Conservation (phyloP, 2,888 invertebrate species). For the Tiliacea citrago region DNA sequence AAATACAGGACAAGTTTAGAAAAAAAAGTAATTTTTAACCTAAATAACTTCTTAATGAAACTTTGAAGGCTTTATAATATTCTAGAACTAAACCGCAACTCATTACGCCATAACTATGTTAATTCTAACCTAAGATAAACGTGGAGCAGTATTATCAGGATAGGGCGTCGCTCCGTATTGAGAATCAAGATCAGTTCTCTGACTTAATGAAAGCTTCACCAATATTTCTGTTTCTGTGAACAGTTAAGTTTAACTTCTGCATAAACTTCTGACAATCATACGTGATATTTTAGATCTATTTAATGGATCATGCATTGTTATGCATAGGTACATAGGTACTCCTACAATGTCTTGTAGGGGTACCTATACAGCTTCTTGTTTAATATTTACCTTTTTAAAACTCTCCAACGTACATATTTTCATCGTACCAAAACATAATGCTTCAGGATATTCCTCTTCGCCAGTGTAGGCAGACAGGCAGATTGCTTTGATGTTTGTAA, state of each 20-base stretch:
- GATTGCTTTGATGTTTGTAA: no score
- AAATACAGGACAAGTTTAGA: neutral
- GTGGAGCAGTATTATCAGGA: no score
- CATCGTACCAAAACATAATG: neutral
- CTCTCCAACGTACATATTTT: neutral
- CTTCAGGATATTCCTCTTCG: neutral
- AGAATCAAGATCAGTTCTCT: constrained; percentile 9
- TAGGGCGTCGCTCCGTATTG: no score
- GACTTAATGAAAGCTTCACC: neutral
- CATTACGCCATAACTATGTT: neutral
- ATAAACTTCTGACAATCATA: neutral
- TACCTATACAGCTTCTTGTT: neutral
- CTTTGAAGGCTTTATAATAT: neutral
- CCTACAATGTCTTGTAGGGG: neutral
- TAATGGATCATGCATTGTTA: neutral
- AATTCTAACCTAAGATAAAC: neutral
- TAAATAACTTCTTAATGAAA: neutral
- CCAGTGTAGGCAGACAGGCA: neutral
- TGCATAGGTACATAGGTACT: no score
- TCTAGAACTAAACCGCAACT: neutral
- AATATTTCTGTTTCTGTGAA: neutral
- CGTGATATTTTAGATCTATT: neutral
- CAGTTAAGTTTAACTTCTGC: neutral
- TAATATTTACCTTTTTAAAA: neutral
- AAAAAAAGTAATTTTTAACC: neutral